Evolutionary conservation across 2,113 vertebrate genomes (phyloP).

Genomic region (Pachyramphus minor): DNA sequence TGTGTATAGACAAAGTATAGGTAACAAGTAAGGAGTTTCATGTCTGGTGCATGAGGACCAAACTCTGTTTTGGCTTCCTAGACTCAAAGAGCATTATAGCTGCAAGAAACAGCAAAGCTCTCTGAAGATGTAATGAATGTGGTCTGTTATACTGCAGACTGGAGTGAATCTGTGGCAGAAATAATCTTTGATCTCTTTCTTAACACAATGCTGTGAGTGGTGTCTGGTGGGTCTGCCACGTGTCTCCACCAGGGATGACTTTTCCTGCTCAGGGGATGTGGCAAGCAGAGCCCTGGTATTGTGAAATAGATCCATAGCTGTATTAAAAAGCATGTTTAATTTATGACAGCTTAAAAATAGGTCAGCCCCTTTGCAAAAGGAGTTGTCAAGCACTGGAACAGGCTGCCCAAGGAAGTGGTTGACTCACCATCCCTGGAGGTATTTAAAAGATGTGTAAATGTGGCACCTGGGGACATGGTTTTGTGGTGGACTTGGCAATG

Average conservation of each 20-base stretch:
- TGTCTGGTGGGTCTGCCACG: not conserved
- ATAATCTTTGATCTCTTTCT: not conserved
- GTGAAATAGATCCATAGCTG: not conserved
- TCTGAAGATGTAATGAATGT: not conserved
- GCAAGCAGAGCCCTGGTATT: not conserved
- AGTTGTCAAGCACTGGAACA: not conserved
- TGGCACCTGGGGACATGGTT: not conserved
- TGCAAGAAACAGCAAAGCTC: not conserved
- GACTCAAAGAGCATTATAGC: not conserved
- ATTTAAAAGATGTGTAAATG: not conserved
- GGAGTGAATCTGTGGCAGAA: not conserved
- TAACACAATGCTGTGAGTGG: no score
- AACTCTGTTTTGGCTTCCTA: not conserved
- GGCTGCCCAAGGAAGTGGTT: not conserved
- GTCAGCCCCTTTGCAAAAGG: not conserved
- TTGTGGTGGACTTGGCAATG: not conserved
- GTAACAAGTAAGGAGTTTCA: not conserved
- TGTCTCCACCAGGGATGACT: not conserved
- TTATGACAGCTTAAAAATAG: not conserved
- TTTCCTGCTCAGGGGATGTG: not conserved
- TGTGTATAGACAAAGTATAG: not conserved
- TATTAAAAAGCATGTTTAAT: not conserved
- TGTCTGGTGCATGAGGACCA: fast-evolving
- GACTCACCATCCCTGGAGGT: not conserved
- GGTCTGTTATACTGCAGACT: not conserved